Evolutionary conservation across 2,113 vertebrate genomes (phyloP).

Genomic region (Pycnonotus jocosus): DNA sequence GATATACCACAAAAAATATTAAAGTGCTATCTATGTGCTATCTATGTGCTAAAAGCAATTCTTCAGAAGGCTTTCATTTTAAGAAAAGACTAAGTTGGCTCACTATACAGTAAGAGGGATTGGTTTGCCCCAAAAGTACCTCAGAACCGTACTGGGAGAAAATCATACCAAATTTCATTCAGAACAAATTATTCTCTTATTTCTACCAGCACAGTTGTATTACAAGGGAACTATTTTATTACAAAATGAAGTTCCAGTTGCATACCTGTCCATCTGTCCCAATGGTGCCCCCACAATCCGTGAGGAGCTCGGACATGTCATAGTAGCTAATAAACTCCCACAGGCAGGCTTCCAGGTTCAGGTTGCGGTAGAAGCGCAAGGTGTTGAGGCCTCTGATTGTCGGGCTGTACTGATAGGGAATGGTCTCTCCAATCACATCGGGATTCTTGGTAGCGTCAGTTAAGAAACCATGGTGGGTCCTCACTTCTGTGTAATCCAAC

Average conservation of each 20-base stretch:
- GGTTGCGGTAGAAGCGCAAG: constrained; percentile 88
- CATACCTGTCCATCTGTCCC: constrained; percentile 88
- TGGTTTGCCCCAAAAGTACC: background rate
- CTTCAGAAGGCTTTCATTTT: background rate
- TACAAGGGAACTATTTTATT: background rate
- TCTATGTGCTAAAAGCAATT: background rate
- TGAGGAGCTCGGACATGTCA: constrained; percentile 92
- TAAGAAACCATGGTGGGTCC: constrained; percentile 87
- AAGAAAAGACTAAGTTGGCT: background rate
- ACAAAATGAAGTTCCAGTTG: background rate
- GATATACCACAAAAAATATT: background rate
- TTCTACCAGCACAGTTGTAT: background rate
- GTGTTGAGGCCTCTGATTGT: constrained; percentile 77
- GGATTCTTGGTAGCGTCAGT: constrained; percentile 75
- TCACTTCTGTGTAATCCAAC: constrained; percentile 85
- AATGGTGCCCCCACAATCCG: constrained; percentile 88
- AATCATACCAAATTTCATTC: background rate
- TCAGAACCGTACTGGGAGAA: background rate
- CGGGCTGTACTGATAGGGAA: constrained; percentile 84
- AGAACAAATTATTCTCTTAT: background rate
- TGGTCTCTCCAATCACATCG: constrained; percentile 77
- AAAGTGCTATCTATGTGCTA: background rate
- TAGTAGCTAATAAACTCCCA: constrained; percentile 95
- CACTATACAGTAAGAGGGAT: background rate
- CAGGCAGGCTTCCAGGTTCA: constrained; percentile 90